Conservation (phyloP, 2,888 invertebrate genomes). For the Lathronympha strigana region DNA sequence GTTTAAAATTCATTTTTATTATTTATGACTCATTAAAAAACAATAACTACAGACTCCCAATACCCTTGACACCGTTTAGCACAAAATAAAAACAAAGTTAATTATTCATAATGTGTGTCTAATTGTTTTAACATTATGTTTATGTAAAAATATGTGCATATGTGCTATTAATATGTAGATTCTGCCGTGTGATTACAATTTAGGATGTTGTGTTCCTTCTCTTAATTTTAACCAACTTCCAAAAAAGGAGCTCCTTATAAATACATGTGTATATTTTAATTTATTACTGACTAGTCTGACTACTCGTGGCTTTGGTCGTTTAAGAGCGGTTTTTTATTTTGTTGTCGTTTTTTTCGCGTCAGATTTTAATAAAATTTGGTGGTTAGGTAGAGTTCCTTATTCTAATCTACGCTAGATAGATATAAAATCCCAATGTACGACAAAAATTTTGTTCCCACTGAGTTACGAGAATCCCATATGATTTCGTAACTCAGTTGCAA, state of each 20-base stretch:
- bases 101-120: not conserved
- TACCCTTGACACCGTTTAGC: slow-evolving; percentile 22
- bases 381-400: no score
- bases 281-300: no score
- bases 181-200: not conserved
- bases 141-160: slow-evolving; percentile 16
- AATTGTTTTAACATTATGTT: slow-evolving; percentile 3
- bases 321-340: no score
- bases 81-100: not conserved
- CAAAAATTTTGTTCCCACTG: no score
- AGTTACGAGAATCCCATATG: no score
- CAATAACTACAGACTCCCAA: slow-evolving; percentile 2
- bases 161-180: slow-evolving; percentile 14
- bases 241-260: not conserved
- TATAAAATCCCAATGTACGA: no score
- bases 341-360: no score
- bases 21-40: not conserved
- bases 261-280: not conserved
- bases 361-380: no score
- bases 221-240: not conserved
- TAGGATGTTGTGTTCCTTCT: not conserved
- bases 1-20: no score
- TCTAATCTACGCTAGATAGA: no score
- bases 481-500: no score
- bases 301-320: no score